Percentiles rank a stretch among this genome's conserved stretches.
Conservation (phyloP, 1,140 invertebrate genomes). For the Zaprionus vittiger region DNA sequence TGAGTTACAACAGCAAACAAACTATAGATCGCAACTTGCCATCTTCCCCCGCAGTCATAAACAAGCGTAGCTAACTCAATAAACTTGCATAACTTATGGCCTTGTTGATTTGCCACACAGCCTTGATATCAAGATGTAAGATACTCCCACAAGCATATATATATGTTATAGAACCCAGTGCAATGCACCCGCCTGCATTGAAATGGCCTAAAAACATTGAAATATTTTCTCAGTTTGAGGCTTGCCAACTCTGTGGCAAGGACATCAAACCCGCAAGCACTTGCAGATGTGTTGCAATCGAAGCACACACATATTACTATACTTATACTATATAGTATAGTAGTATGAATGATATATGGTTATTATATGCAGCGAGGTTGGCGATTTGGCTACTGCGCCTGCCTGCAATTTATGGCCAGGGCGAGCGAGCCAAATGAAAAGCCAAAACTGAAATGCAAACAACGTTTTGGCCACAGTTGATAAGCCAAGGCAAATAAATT, state of each 20-base stretch:
- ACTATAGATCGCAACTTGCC: not conserved
- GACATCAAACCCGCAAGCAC: conserved; percentile 7
- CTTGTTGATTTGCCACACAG: not conserved
- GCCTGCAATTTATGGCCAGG: conserved; percentile 63
- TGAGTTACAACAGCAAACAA: not conserved
- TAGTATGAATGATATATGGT: conserved; percentile 23
- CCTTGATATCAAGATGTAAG: conserved; percentile 4
- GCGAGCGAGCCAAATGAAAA: conserved; percentile 49
- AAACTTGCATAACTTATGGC: conserved; percentile 4
- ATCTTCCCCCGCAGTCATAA: not conserved
- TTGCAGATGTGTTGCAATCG: conserved; percentile 5
- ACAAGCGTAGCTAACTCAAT: not conserved
- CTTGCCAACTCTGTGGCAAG: not conserved
- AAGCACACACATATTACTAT: not conserved
- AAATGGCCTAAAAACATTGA: conserved; percentile 7
- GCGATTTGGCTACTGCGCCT: conserved; percentile 51
- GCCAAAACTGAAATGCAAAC: not conserved
- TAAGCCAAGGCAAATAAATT: conserved; percentile 47
- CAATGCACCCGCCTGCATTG: not conserved
- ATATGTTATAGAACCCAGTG: not conserved
- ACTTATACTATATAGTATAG: conserved; percentile 10
- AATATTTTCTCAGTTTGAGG: not conserved
- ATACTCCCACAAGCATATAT: too few relatives aligned
- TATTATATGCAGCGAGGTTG: conserved; percentile 9
- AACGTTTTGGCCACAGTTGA: conserved; percentile 38